Evolutionary conservation across 2,113 vertebrate genomes (phyloP), one percentile per base, ranked within the genome.

Genomic region (Arvicanthis niloticus): DNA sequence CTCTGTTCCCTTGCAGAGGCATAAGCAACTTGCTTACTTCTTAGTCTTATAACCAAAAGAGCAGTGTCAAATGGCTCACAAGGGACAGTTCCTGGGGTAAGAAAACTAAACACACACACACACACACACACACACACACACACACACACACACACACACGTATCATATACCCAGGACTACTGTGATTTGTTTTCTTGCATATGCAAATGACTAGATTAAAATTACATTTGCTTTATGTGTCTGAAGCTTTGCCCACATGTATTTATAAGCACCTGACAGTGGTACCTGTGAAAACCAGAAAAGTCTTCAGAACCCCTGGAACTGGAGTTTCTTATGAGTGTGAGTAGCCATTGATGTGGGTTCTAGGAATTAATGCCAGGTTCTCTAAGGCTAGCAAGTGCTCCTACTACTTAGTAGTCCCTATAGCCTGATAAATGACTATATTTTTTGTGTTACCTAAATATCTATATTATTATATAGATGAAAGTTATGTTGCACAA

Each of bases 61-160:
- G 51, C 8, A 34, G n/a, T 72, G 10, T 17, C 19, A 7, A 48
- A 17, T 15, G 22, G 16, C 7, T 37, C 22, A 51, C 3, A 82
- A 17, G 37, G 26, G 42, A 51, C 48, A 45, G 21, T 80, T 40
- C 5, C 8, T 21, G 40, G 6, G 5, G 5, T 48, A 56, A 51
- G 9, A 34, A 78, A 77, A 75, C 0, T 0, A 10, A 68, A 48
- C 0, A 0, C 67, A 51, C 40, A n/a, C n/a, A n/a, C n/a, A n/a
- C n/a, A n/a, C n/a, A n/a, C n/a, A n/a, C n/a, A n/a, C n/a, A n/a
- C n/a, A n/a, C n/a, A n/a, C n/a, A n/a, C n/a, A n/a, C n/a, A n/a
- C n/a, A n/a, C n/a, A n/a, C n/a, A n/a, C n/a, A n/a, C n/a, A n/a
- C n/a, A n/a, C 68, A 48, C 0, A 0, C 67, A 51, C 40, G 56